phyloP scores from a whole-genome alignment of 1,140 invertebrate genomes.

The Zaprionus kolodkinae region DNA sequence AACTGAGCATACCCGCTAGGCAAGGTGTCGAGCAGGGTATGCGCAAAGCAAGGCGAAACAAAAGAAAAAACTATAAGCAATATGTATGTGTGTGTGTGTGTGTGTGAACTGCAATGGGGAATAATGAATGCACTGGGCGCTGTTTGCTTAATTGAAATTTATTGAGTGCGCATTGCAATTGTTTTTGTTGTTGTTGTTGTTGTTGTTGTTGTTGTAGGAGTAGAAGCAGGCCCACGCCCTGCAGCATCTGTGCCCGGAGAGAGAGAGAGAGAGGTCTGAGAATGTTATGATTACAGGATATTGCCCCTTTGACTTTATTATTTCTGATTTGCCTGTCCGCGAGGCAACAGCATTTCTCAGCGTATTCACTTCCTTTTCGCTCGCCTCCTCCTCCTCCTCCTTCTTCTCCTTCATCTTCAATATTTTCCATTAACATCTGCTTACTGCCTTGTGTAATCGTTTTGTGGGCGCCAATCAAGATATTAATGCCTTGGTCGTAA shows the following conservation, averaged over 20 bases:
- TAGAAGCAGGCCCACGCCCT: background rate
- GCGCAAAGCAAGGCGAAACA: slow-evolving; percentile 22
- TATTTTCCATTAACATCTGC: slow-evolving; percentile 10
- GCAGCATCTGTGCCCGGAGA: slow-evolving; percentile 17
- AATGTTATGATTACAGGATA: slow-evolving; percentile 60
- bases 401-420: too few relatives aligned
- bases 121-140: slow-evolving; percentile 12
- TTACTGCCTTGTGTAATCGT: slow-evolving; percentile 11
- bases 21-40: slow-evolving; percentile 1
- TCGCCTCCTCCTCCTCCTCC: background rate
- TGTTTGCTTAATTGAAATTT: slow-evolving; percentile 74
- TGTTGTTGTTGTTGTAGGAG: slow-evolving; percentile 22
- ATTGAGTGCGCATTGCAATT: slow-evolving; percentile 66
- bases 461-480: slow-evolving; percentile 30
- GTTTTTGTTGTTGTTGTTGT: slow-evolving; percentile 34
- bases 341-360: background rate
- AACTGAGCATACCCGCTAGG: background rate
- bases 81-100: slow-evolving; percentile 1
- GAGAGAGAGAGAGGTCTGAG: background rate
- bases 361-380: background rate
- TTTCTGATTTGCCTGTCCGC: slow-evolving; percentile 45
- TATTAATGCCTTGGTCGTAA: too few relatives aligned
- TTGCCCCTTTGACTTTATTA: slow-evolving; percentile 60
- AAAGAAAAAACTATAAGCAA: slow-evolving; percentile 51
- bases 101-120: slow-evolving; percentile 27